Conservation (phyloP, 2,888 invertebrate genomes). For the Ommatoiulus sabulosus region DNA sequence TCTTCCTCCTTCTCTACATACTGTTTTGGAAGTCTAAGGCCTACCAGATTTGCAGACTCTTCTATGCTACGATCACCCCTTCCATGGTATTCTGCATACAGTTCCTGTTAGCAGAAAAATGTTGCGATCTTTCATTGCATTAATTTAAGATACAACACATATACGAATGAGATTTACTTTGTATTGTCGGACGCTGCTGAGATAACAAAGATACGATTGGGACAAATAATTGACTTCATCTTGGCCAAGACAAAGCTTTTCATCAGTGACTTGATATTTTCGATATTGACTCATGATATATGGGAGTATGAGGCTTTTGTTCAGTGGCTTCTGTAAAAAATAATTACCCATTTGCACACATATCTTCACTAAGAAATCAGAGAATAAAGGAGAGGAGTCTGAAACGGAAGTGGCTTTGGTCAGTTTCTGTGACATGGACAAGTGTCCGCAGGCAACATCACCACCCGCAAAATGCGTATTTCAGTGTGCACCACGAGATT, state of each 20-base stretch:
- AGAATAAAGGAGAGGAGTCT: no score
- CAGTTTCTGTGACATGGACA: no score
- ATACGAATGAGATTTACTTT: slow-evolving; percentile 49
- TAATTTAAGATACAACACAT: neutral
- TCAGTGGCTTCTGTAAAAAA: neutral
- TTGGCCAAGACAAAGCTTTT: slow-evolving; percentile 83
- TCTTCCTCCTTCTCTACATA: slow-evolving; percentile 51
- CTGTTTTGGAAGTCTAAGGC: slow-evolving; percentile 83
- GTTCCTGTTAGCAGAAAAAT: slow-evolving; percentile 70
- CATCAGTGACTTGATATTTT: slow-evolving; percentile 75
- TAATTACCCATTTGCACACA: no score
- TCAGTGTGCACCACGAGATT: no score
- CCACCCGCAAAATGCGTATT: no score
- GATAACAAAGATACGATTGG: slow-evolving; percentile 81
- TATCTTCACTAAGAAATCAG: no score
- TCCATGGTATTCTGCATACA: slow-evolving; percentile 81
- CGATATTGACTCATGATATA: neutral
- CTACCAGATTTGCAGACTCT: slow-evolving; percentile 85
- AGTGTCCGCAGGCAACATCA: no score
- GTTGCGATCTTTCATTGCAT: neutral
- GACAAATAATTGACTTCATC: slow-evolving; percentile 84
- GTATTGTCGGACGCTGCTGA: slow-evolving; percentile 77
- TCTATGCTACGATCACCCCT: slow-evolving; percentile 81
- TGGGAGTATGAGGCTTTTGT: neutral
- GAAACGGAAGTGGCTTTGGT: no score